Evolutionary conservation across 2,888 invertebrate genomes (phyloP).

Genomic region (Muschampia staudingeri): DNA sequence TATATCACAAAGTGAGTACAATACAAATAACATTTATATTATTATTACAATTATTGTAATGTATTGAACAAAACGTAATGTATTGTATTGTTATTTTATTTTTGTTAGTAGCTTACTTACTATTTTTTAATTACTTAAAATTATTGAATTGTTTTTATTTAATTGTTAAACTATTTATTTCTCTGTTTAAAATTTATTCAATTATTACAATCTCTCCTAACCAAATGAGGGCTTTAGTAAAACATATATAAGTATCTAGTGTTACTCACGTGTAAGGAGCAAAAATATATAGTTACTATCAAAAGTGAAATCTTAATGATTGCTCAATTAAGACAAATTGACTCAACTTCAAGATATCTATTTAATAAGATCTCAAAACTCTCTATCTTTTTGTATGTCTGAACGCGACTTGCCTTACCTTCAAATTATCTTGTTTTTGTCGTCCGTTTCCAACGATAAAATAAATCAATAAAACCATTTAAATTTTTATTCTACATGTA

Average conservation of each 20-base stretch:
- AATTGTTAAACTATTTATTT: too few species aligned
- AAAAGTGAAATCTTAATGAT: neutral
- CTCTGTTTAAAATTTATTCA: too few species aligned
- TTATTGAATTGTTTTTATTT: too few species aligned
- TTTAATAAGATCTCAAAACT: neutral
- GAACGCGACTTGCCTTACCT: neutral
- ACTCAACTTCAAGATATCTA: neutral
- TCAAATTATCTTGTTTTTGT: constrained; percentile 15
- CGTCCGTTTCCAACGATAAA: neutral
- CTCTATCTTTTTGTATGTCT: neutral
- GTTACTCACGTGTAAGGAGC: too few species aligned
- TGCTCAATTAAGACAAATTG: neutral
- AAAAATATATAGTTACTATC: neutral
- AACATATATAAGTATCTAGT: neutral
- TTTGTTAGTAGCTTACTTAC: too few species aligned
- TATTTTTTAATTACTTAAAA: too few species aligned
- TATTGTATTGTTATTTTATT: too few species aligned
- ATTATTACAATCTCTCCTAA: too few species aligned
- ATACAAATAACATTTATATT: too few species aligned
- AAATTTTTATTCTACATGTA: neutral
- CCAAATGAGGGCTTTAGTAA: too few species aligned
- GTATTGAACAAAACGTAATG: too few species aligned
- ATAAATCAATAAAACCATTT: neutral
- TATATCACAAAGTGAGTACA: constrained; percentile 92
- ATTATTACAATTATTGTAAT: too few species aligned